A percentile compares a stretch with the other conserved stretches of the same genome.
Evolutionary conservation across 1,140 invertebrate genomes (phyloP).

Genomic region (Saccostrea echinata): DNA sequence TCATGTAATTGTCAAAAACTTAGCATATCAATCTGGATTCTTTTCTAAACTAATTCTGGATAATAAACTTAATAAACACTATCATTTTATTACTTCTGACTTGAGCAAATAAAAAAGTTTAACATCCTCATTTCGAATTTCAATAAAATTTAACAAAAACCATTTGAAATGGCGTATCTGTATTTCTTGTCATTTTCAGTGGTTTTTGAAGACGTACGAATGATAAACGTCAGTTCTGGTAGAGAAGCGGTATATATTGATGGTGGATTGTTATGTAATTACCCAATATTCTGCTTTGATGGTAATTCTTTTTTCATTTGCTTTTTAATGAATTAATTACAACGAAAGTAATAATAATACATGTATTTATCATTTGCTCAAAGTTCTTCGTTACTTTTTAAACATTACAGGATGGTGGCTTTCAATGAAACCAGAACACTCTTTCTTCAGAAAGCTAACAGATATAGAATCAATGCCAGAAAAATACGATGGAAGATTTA

Average conservation of each 20-base stretch:
- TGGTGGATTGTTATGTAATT: neutral
- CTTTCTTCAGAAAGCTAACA: neutral
- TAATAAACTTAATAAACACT: too few species aligned
- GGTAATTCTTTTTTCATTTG: neutral
- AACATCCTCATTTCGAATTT: too few species aligned
- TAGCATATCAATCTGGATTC: too few species aligned
- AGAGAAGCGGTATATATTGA: neutral
- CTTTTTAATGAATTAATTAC: too few species aligned
- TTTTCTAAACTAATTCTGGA: too few species aligned
- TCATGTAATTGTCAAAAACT: too few species aligned
- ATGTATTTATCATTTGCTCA: too few species aligned
- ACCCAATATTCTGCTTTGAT: conserved; percentile 2
- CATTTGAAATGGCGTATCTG: too few species aligned
- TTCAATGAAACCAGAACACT: neutral
- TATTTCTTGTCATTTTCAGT: neutral
- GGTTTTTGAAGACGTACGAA: neutral
- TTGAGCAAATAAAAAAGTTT: too few species aligned
- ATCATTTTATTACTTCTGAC: too few species aligned
- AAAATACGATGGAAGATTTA: neutral
- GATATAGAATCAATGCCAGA: neutral
- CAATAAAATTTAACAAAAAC: too few species aligned
- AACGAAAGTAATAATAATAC: too few species aligned
- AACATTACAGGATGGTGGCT: neutral
- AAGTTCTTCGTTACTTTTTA: neutral
- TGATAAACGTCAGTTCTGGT: neutral